Evolutionary conservation across 2,888 invertebrate genomes (phyloP).

Genomic region (Parelbella ahira): DNA sequence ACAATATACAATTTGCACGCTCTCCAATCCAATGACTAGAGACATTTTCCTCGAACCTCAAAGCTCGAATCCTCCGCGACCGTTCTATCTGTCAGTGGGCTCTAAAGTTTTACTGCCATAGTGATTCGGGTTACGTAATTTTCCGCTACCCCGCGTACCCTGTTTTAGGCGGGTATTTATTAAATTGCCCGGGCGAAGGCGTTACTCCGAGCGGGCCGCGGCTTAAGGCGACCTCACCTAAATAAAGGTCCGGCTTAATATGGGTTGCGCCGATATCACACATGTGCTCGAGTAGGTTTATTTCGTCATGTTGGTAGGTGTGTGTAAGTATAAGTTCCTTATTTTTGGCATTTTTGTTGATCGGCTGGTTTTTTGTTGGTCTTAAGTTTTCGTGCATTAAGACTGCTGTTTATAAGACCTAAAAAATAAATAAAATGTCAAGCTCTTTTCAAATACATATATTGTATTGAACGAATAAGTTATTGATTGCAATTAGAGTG

Average conservation of each 20-base stretch:
- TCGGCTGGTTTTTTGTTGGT: too few species aligned
- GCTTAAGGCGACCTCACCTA: constrained; percentile 53
- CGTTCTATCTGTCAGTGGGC: constrained; percentile 19
- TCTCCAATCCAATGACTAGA: constrained; percentile 5
- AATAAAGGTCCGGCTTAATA: constrained; percentile 57
- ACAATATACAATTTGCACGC: too few species aligned
- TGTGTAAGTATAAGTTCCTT: too few species aligned
- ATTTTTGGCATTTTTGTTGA: too few species aligned
- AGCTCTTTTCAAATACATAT: too few species aligned
- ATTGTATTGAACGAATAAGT: too few species aligned
- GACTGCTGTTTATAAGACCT: too few species aligned
- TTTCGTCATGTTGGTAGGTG: too few species aligned
- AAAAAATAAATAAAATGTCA: too few species aligned
- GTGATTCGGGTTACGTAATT: constrained; percentile 39
- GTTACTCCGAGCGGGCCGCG: constrained; percentile 48
- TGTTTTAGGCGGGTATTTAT: constrained; percentile 57
- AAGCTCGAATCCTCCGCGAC: constrained; percentile 5
- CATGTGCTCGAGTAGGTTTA: constrained; percentile 11
- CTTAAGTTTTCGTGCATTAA: too few species aligned
- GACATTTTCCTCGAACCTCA: constrained; percentile 8
- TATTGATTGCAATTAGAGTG: too few species aligned
- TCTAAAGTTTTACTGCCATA: constrained; percentile 32
- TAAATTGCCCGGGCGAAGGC: constrained; percentile 66
- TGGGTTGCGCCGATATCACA: constrained; percentile 40
- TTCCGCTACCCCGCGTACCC: constrained; percentile 53